phyloP scores from a whole-genome alignment of 37 sponge, comb jelly and placozoan species.

The Halisarca cf. caerulea region DNA sequence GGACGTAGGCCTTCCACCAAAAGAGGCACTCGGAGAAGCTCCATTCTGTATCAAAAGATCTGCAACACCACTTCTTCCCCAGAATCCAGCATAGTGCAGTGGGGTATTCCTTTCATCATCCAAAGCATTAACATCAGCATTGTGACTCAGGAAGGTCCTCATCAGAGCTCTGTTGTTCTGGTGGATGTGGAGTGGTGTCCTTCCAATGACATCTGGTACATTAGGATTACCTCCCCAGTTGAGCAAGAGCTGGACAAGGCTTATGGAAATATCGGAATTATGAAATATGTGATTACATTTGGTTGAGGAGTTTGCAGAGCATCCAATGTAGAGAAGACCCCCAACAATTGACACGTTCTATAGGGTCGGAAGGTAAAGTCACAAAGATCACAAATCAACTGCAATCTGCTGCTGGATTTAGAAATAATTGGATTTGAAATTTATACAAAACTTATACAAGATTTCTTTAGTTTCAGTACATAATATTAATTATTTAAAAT shows the following conservation, averaged over 20 bases:
- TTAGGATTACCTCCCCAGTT: slow-evolving; percentile 32
- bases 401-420: too few relatives aligned
- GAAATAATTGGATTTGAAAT: too few relatives aligned
- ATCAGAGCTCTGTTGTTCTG: background rate
- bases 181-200: slow-evolving; percentile 14
- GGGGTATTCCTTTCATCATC: background rate
- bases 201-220: background rate
- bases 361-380: too few relatives aligned
- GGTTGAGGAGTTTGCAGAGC: slow-evolving; percentile 6
- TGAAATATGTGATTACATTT: slow-evolving; percentile 1
- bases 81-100: background rate
- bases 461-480: too few relatives aligned
- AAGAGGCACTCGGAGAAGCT: background rate
- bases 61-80: background rate
- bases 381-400: too few relatives aligned
- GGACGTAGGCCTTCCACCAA: too few relatives aligned
- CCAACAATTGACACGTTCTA: slow-evolving; percentile 7
- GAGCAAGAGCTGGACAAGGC: slow-evolving; percentile 15
- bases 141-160: background rate
- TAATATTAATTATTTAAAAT: too few relatives aligned
- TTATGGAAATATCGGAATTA: background rate
- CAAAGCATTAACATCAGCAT: background rate
- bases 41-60: background rate
- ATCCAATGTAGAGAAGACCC: slow-evolving; percentile 9
- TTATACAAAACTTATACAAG: too few relatives aligned